These are phyloP conservation scores for Pantherophis alleghaniensis DNA, from an alignment of 2,797 vertebrate genomes.

Conservation along the genomic window DNA sequence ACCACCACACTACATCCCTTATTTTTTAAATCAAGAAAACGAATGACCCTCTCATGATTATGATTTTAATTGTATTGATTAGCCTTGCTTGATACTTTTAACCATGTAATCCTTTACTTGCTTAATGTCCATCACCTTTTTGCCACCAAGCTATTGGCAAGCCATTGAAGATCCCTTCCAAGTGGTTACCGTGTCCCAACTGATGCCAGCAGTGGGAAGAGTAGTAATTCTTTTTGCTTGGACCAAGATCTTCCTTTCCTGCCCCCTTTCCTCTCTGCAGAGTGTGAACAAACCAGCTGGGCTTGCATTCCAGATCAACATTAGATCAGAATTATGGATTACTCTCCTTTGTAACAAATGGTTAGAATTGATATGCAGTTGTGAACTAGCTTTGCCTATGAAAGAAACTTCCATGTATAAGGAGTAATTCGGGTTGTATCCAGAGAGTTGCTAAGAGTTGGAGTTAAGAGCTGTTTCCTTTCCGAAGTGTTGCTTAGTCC, in stretches of 20 bases:
- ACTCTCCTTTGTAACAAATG: too few relatives aligned
- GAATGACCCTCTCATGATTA: neutral
- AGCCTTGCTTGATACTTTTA: neutral
- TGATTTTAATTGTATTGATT: neutral
- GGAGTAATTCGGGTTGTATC: neutral
- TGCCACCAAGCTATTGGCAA: neutral
- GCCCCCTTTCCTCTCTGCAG: neutral
- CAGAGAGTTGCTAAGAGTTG: neutral
- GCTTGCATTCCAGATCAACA: neutral
- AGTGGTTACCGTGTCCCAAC: neutral
- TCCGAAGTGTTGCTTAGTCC: neutral
- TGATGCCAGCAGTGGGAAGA: neutral
- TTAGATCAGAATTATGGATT: neutral
- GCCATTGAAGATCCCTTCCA: neutral
- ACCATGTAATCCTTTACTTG: neutral
- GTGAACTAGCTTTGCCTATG: neutral
- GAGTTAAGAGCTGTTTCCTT: neutral
- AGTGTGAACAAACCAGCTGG: neutral
- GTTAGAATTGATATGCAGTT: too few relatives aligned
- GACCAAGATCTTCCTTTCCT: neutral
- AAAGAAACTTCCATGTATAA: neutral
- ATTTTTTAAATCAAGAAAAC: neutral
- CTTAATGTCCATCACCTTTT: neutral
- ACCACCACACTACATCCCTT: neutral
- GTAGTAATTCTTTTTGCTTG: neutral